phyloP scores from a whole-genome alignment of 2,797 vertebrate species.

The Helarctos malayanus region DNA sequence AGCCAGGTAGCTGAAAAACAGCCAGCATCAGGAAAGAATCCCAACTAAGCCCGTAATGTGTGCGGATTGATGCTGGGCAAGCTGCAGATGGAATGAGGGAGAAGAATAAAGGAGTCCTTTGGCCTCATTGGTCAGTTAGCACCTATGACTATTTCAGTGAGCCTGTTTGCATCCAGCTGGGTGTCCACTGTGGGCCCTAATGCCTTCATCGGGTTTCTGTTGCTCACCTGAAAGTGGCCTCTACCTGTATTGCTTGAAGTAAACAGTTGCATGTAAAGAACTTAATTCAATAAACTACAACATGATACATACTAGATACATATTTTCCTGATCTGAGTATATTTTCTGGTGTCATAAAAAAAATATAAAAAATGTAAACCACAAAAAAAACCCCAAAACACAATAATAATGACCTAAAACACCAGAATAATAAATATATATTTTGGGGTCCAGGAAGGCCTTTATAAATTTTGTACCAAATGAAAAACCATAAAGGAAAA shows the following conservation, averaged over 20 bases:
- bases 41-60: neutral
- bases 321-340: neutral
- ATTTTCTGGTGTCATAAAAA: neutral
- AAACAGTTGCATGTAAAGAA: neutral
- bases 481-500: neutral
- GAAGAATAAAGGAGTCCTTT: neutral
- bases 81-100: neutral
- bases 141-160: neutral
- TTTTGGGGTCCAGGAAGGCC: neutral
- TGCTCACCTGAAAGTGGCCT: neutral
- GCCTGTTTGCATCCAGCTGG: neutral
- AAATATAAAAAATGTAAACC: constrained; percentile 1
- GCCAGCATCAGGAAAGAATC: neutral
- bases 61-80: neutral
- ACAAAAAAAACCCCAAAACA: neutral
- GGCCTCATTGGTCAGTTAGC: neutral
- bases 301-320: neutral
- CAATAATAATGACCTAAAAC: neutral
- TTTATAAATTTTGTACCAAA: neutral
- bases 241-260: neutral
- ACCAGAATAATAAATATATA: neutral
- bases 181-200: neutral
- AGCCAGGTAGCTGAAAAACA: neutral
- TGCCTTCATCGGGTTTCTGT: neutral
- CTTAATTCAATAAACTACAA: neutral